These are phyloP conservation scores for Disparrhopalites patrizii DNA, from an alignment of 2,888 invertebrate genomes.

Conservation along the genomic window DNA sequence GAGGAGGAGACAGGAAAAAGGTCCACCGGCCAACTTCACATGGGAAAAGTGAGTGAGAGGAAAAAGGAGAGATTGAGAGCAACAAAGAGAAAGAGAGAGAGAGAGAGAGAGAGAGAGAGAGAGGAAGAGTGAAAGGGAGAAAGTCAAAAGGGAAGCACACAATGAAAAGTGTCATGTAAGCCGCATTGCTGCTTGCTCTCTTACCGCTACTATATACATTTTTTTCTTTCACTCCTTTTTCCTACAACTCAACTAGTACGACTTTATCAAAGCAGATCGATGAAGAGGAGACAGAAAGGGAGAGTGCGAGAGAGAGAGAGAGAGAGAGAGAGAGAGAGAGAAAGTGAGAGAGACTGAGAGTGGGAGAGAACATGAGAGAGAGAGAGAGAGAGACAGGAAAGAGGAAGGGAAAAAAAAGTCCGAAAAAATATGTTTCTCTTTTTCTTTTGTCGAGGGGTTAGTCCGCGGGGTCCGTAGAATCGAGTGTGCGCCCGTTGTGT, in stretches of 20 bases:
- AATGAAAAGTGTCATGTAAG: constrained; percentile 32
- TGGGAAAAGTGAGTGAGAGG: constrained; percentile 8
- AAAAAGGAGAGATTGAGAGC: constrained; percentile 7
- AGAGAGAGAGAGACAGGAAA: no score
- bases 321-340: no score
- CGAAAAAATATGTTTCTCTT: constrained; percentile 43
- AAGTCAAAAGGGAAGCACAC: no score
- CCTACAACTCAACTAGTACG: constrained; percentile 27
- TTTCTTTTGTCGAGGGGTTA: constrained; percentile 38
- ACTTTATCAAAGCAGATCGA: constrained; percentile 49
- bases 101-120: constrained; percentile 13
- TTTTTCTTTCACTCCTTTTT: constrained; percentile 4
- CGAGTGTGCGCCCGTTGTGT: constrained; percentile 47
- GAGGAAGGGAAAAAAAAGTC: constrained; percentile 36
- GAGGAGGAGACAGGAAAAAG: constrained; percentile 21
- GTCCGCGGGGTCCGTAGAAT: constrained; percentile 37
- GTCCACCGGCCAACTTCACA: constrained; percentile 15
- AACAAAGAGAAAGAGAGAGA: constrained; percentile 15
- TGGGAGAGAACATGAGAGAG: no score
- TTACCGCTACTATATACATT: not conserved
- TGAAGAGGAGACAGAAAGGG: constrained; percentile 49
- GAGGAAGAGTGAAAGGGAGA: constrained; percentile 7
- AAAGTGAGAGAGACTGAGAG: no score
- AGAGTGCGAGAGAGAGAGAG: no score
- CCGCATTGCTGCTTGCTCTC: constrained; percentile 28